These are phyloP conservation scores for Lasiurus borealis DNA, from an alignment of 2,113 vertebrate species.

Conservation along the genomic window DNA sequence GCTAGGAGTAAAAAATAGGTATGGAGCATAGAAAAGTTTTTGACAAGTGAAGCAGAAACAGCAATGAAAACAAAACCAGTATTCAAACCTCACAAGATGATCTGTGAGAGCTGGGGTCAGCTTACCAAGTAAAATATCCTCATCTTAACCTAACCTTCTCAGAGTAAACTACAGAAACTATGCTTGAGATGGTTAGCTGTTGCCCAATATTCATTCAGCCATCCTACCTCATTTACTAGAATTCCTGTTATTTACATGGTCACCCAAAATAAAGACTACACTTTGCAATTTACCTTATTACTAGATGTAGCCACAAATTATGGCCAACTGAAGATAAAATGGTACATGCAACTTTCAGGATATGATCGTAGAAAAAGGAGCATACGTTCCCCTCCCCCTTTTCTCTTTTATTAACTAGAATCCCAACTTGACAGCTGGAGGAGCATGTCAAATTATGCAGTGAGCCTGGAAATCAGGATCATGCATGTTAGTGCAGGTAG, in stretches of 20 bases:
- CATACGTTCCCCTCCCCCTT: neutral
- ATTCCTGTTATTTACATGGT: neutral
- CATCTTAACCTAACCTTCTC: neutral
- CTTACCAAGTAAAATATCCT: neutral
- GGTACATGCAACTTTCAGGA: neutral
- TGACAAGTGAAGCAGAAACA: neutral
- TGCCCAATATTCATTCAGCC: neutral
- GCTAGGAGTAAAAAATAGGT: neutral
- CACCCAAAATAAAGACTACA: neutral
- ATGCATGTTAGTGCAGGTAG: neutral
- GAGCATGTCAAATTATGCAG: neutral
- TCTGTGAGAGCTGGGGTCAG: neutral
- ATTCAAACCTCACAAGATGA: neutral
- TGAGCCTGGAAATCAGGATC: neutral
- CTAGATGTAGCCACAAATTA: neutral
- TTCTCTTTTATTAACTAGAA: neutral
- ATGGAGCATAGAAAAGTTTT: neutral
- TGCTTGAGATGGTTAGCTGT: neutral
- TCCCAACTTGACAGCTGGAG: neutral
- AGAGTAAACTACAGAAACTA: neutral
- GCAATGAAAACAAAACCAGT: constrained; percentile 5
- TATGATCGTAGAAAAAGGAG: neutral
- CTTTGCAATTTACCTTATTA: constrained; percentile 27
- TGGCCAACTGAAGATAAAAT: neutral
- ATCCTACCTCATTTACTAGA: neutral